A percentile compares a stretch with the other conserved stretches of the same genome.
Evolutionary conservation across 2,888 invertebrate species (phyloP).

Genomic region (Torymus tubicola): DNA sequence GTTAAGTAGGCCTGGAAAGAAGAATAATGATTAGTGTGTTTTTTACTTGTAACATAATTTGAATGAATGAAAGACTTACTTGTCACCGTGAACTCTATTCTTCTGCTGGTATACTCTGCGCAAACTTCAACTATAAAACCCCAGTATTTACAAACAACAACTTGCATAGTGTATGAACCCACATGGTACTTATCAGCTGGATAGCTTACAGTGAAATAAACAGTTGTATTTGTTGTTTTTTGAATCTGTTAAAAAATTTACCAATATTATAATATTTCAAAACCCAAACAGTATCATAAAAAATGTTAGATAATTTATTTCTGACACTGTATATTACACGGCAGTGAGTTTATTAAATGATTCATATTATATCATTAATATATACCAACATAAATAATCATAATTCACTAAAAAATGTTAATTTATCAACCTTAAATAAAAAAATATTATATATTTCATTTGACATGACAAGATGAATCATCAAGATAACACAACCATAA

Average conservation of each 20-base stretch:
- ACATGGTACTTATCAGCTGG: constrained; percentile 78
- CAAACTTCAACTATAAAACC: constrained; percentile 10
- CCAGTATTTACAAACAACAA: constrained; percentile 76
- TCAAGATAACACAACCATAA: too few relatives aligned
- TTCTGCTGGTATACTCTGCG: constrained; percentile 71
- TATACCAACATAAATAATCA: too few relatives aligned
- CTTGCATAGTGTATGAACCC: constrained; percentile 80
- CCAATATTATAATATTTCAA: too few relatives aligned
- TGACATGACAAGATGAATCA: too few relatives aligned
- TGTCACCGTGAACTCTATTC: constrained; percentile 77
- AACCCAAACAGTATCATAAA: background rate
- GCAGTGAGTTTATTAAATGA: too few relatives aligned
- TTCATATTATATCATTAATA: too few relatives aligned
- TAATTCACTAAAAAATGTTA: too few relatives aligned
- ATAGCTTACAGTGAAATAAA: constrained; percentile 82
- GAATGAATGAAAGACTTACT: constrained; percentile 70
- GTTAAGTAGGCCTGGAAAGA: constrained; percentile 81
- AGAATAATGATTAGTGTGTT: constrained; percentile 21
- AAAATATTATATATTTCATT: too few relatives aligned
- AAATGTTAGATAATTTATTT: background rate
- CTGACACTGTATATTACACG: too few relatives aligned
- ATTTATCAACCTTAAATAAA: too few relatives aligned
- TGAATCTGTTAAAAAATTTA: constrained; percentile 66
- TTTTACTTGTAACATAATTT: background rate
- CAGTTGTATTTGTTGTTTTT: constrained; percentile 77